These are phyloP conservation scores for Pyrgilauda ruficollis DNA, from an alignment of 2,113 vertebrate species.

Conservation along the genomic window DNA sequence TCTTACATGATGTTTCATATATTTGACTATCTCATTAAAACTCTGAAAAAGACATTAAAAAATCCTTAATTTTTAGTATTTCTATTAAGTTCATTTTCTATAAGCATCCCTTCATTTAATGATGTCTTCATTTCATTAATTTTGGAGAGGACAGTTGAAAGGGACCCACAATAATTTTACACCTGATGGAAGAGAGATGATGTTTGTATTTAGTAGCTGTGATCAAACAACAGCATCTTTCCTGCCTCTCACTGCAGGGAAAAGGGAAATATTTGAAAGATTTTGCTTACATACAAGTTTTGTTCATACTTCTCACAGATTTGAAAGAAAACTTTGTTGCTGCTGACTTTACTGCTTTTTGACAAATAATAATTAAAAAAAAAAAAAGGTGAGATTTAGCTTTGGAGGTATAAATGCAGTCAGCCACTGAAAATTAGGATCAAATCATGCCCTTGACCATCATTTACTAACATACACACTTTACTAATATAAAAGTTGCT, in stretches of 20 bases:
- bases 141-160: background rate
- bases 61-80: background rate
- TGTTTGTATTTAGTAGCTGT: background rate
- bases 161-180: background rate
- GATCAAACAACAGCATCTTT: background rate
- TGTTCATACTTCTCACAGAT: background rate
- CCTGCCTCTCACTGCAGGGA: background rate
- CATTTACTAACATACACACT: background rate
- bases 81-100: background rate
- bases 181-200: accelerated
- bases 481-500: background rate
- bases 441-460: background rate
- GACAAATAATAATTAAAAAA: background rate
- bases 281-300: background rate
- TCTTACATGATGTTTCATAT: background rate
- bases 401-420: background rate
- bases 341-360: background rate
- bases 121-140: background rate
- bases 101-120: background rate
- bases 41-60: background rate
- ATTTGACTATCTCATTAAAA: background rate
- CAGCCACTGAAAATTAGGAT: background rate
- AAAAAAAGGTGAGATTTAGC: background rate
- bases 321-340: background rate
- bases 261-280: background rate